Conservation (phyloP, 2,888 invertebrate species). For the Fabriciana adippe region DNA sequence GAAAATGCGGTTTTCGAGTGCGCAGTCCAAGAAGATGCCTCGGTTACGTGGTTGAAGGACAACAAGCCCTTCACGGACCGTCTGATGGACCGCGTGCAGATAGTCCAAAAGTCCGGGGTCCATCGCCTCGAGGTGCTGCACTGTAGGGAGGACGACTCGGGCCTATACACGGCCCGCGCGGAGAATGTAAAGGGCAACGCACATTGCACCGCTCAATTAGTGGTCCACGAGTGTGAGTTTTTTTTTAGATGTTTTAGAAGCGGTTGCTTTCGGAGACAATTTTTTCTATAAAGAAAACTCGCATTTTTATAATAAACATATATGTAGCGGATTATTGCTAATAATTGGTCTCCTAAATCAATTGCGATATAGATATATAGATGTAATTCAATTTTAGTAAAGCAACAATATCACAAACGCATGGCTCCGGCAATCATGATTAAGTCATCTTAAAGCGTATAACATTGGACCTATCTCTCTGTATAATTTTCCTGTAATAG, state of each 20-base stretch:
- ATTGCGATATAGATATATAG: constrained; percentile 27
- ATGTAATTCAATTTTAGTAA: not conserved
- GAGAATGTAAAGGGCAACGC: constrained; percentile 90
- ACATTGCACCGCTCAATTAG: constrained; percentile 92
- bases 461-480: constrained; percentile 59
- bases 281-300: not conserved
- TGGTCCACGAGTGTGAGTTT: constrained; percentile 91
- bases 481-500: constrained; percentile 69
- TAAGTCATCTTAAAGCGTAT: constrained; percentile 77
- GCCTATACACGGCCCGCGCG: constrained; percentile 94
- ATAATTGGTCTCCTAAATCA: constrained; percentile 15
- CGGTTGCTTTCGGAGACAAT: constrained; percentile 8
- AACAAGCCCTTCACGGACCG: constrained; percentile 90
- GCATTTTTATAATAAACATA: no score
- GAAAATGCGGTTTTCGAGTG: constrained; percentile 92
- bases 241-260: constrained; percentile 12
- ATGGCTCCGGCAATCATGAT: constrained; percentile 68
- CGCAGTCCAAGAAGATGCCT: constrained; percentile 83
- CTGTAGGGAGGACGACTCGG: constrained; percentile 90
- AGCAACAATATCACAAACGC: constrained; percentile 44
- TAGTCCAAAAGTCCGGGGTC: constrained; percentile 78
- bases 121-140: constrained; percentile 89
- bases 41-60: constrained; percentile 93
- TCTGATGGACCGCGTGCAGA: constrained; percentile 87
- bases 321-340: not conserved